Evolutionary conservation across 2,888 invertebrate species (phyloP).

Genomic region (Monoplex corrugatus): DNA sequence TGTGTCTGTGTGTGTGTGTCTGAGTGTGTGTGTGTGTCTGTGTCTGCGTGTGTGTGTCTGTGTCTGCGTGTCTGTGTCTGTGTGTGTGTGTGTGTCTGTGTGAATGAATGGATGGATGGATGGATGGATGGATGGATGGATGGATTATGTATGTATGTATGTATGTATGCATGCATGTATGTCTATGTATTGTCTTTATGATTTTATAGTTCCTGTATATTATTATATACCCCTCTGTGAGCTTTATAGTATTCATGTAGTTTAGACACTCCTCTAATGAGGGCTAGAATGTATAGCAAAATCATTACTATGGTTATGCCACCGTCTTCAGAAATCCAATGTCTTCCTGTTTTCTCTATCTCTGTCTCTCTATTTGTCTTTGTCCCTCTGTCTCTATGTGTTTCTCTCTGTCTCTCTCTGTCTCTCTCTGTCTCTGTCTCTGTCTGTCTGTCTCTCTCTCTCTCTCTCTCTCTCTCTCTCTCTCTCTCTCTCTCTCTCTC

Average conservation of each 20-base stretch:
- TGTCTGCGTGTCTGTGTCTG: background rate
- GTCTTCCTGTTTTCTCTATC: too few species aligned
- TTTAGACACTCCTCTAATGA: too few species aligned
- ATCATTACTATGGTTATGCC: too few species aligned
- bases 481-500: background rate
- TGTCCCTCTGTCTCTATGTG: background rate
- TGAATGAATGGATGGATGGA: slow-evolving; percentile 83
- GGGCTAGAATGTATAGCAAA: too few species aligned
- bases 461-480: background rate
- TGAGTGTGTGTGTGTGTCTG: slow-evolving; percentile 29
- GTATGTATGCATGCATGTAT: too few species aligned
- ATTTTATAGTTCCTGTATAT: too few species aligned
- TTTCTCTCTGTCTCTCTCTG: background rate
- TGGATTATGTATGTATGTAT: too few species aligned
- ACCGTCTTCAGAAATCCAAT: too few species aligned
- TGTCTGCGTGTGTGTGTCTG: slow-evolving; percentile 35
- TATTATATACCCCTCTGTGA: too few species aligned
- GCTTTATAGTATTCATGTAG: too few species aligned
- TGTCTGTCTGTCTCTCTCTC: slow-evolving; percentile 36
- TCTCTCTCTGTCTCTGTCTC: slow-evolving; percentile 35
- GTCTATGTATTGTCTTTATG: too few species aligned
- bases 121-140: background rate
- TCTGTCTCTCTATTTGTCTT: background rate
- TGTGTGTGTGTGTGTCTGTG: slow-evolving; percentile 82
- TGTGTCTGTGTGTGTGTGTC: background rate